Evolutionary conservation across 1,140 invertebrate species (phyloP).

Genomic region (Apis mellifera): DNA sequence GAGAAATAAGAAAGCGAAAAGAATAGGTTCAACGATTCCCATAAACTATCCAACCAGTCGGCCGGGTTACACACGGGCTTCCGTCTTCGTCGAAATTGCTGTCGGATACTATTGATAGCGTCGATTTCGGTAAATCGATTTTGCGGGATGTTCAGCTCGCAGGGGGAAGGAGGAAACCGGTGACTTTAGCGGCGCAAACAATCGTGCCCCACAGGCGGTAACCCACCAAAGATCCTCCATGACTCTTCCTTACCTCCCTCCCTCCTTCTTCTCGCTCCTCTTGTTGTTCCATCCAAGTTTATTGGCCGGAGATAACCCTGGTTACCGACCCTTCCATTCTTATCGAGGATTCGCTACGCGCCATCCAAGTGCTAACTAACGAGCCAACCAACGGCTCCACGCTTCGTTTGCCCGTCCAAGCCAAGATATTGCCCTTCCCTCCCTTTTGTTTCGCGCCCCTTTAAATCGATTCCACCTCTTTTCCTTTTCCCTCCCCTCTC

Average conservation of each 20-base stretch:
- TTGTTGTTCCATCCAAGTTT: constrained; percentile 75
- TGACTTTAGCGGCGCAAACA: constrained; percentile 64
- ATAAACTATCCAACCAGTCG: too few relatives aligned
- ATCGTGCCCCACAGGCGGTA: constrained; percentile 44
- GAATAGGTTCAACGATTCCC: neutral
- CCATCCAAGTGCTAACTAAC: constrained; percentile 74
- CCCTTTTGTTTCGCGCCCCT: too few relatives aligned
- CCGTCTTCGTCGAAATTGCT: constrained; percentile 39
- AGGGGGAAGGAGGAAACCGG: constrained; percentile 15
- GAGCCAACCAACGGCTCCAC: constrained; percentile 63
- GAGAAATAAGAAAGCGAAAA: too few relatives aligned
- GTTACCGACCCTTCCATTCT: constrained; percentile 67
- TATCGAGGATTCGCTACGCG: constrained; percentile 71
- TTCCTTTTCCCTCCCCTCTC: too few relatives aligned
- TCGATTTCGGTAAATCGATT: constrained; percentile 67
- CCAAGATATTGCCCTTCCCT: constrained; percentile 55
- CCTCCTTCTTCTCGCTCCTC: constrained; percentile 16
- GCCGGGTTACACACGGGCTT: neutral
- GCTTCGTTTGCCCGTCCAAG: constrained; percentile 57
- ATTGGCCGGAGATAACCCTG: constrained; percentile 75
- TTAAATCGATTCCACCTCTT: too few relatives aligned
- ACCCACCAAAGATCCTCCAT: constrained; percentile 57
- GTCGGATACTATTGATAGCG: constrained; percentile 55
- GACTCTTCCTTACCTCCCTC: constrained; percentile 49
- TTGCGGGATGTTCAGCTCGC: constrained; percentile 45